phyloP scores from a whole-genome alignment of 2,888 invertebrate species.

The Tiliacea citrago region DNA sequence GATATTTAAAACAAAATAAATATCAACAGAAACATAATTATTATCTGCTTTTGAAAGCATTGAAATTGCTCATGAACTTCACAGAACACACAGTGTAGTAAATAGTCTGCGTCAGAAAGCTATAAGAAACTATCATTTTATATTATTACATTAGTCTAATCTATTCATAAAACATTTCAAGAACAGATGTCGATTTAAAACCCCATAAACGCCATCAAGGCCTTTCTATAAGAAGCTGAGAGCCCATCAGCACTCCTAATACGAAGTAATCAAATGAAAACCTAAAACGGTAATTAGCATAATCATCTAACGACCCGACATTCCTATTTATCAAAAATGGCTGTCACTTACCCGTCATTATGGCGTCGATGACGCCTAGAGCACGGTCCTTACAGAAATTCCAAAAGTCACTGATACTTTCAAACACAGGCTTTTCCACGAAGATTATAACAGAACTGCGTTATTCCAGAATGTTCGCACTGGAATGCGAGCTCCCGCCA shows the following conservation, averaged over 20 bases:
- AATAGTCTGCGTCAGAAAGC: conserved; percentile 34
- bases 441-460: conserved; percentile 79
- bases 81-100: conserved; percentile 5
- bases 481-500: conserved; percentile 81
- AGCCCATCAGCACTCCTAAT: conserved; percentile 62
- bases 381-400: conserved; percentile 38
- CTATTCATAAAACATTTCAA: conserved; percentile 55
- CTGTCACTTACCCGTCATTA: conserved; percentile 66
- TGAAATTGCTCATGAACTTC: conserved; percentile 29
- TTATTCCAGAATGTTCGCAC: conserved; percentile 81
- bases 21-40: neutral
- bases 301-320: conserved; percentile 49
- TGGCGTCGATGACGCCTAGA: conserved; percentile 41
- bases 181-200: conserved; percentile 60
- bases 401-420: conserved; percentile 58
- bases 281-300: conserved; percentile 59
- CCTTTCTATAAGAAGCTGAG: conserved; percentile 49
- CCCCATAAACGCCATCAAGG: conserved; percentile 61
- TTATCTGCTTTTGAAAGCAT: neutral
- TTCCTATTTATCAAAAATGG: conserved; percentile 55
- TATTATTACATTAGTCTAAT: conserved; percentile 42
- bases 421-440: conserved; percentile 72
- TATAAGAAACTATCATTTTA: conserved; percentile 32
- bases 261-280: conserved; percentile 56
- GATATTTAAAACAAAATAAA: neutral